These are phyloP conservation scores for Mormoops blainvillei DNA, from an alignment of 2,113 vertebrate species.

Conservation along the genomic window DNA sequence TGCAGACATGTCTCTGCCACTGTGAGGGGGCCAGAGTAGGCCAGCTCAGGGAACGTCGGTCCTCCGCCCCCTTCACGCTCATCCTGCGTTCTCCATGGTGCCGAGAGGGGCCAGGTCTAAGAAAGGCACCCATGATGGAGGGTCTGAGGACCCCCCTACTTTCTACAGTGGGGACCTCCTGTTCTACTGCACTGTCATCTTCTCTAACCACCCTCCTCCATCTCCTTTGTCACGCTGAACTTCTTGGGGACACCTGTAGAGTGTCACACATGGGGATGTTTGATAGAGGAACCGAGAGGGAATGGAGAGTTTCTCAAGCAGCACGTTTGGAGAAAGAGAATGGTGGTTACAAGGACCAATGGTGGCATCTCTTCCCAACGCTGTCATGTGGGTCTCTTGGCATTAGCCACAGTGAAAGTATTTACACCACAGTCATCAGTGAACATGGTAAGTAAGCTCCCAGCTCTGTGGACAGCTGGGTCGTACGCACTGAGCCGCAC, in stretches of 20 bases:
- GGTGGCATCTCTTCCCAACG: background rate
- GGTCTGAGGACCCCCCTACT: too few relatives aligned
- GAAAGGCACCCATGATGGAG: background rate
- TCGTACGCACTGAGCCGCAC: rapidly evolving
- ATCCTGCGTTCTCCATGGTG: rapidly evolving
- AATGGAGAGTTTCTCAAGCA: too few relatives aligned
- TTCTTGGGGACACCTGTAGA: background rate
- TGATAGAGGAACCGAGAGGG: background rate
- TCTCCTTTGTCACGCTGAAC: rapidly evolving
- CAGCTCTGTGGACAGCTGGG: background rate
- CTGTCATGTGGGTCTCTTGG: rapidly evolving
- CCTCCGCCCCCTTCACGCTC: background rate
- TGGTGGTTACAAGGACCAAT: background rate
- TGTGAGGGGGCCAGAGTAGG: rapidly evolving
- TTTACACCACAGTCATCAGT: background rate
- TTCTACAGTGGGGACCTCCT: background rate
- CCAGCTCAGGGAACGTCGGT: background rate
- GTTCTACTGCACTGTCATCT: background rate
- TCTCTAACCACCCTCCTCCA: background rate
- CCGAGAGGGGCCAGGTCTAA: background rate
- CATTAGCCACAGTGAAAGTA: rapidly evolving
- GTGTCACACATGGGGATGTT: rapidly evolving
- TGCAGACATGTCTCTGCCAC: background rate
- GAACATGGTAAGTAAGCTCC: rapidly evolving
- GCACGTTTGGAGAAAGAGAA: background rate